phyloP scores from a whole-genome alignment of 2,888 invertebrate genomes.

The Eudasyphora cyanicolor region DNA sequence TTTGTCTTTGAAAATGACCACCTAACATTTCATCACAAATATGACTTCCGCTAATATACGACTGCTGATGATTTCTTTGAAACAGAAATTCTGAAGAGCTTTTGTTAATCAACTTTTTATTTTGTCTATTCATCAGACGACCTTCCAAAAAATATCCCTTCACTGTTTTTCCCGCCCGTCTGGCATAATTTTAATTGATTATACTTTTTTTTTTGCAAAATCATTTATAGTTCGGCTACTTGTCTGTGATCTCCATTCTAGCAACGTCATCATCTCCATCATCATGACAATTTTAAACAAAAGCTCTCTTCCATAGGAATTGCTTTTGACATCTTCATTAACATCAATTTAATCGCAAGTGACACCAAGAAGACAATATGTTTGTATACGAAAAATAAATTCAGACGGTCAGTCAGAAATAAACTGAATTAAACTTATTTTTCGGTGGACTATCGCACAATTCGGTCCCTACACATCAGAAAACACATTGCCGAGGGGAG shows the following conservation, averaged over 20 bases:
- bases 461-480: background rate
- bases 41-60: too few relatives aligned
- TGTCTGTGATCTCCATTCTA: background rate
- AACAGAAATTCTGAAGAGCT: too few relatives aligned
- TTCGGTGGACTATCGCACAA: background rate
- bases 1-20: too few relatives aligned
- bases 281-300: conserved; percentile 5
- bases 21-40: too few relatives aligned
- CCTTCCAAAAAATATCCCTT: background rate
- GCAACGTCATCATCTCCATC: background rate
- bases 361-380: conserved; percentile 6
- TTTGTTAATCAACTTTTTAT: background rate
- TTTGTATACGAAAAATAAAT: background rate
- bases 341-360: conserved; percentile 32
- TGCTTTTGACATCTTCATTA: conserved; percentile 24
- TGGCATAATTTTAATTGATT: background rate
- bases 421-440: background rate
- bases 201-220: background rate
- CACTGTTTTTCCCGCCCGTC: background rate
- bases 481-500: background rate
- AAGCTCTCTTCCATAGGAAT: background rate
- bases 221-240: background rate
- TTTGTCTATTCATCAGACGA: background rate
- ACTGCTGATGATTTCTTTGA: too few relatives aligned
- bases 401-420: background rate